Evolutionary conservation across 1,140 invertebrate genomes (phyloP).

Genomic region (Lasioglossum baleicum): DNA sequence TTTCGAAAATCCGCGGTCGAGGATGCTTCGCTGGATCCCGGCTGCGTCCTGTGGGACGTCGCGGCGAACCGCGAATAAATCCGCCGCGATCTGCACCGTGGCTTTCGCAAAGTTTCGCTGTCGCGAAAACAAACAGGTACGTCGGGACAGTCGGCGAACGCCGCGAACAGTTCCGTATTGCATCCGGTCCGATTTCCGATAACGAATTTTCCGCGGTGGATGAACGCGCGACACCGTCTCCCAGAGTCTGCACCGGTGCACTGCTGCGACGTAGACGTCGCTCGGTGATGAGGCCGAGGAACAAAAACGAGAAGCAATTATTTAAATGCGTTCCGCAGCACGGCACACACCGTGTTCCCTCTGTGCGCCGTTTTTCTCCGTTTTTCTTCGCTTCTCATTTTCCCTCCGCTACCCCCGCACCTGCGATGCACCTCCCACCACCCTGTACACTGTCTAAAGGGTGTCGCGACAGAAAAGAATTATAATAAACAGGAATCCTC

Average conservation of each 20-base stretch:
- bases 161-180: slow-evolving; percentile 30
- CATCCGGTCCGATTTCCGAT: slow-evolving; percentile 41
- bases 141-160: slow-evolving; percentile 2
- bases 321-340: slow-evolving; percentile 56
- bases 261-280: background rate
- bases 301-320: slow-evolving; percentile 63
- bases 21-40: slow-evolving; percentile 4
- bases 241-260: background rate
- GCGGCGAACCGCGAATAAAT: slow-evolving; percentile 41
- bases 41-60: slow-evolving; percentile 2
- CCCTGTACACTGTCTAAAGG: background rate
- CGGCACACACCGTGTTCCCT: slow-evolving; percentile 13
- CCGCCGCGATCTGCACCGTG: background rate
- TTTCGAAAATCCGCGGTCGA: slow-evolving; percentile 9
- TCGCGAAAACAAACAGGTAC: no score
- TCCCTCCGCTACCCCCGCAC: background rate
- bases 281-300: slow-evolving; percentile 1
- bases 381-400: slow-evolving; percentile 19
- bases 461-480: background rate
- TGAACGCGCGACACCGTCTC: background rate
- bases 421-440: background rate
- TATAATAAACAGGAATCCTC: background rate
- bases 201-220: slow-evolving; percentile 32
- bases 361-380: slow-evolving; percentile 15
- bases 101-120: background rate